Evolutionary conservation across 2,797 vertebrate genomes (phyloP).

Genomic region (Peromyscus attwateri): DNA sequence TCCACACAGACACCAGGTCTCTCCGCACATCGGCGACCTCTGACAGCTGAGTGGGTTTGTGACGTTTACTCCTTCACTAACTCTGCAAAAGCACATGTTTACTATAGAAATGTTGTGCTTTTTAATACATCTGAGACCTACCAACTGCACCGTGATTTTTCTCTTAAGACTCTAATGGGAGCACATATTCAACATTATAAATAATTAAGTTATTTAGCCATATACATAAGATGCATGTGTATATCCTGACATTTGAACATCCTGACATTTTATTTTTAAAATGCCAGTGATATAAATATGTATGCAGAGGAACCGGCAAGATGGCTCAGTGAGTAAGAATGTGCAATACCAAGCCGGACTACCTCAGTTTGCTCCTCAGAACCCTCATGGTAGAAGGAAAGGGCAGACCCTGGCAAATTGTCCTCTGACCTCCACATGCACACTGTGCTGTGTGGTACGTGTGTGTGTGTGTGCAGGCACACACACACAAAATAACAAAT

Average conservation of each 20-base stretch:
- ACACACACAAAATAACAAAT: background rate
- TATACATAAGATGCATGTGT: background rate
- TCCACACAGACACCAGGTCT: rapidly evolving
- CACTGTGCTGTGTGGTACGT: background rate
- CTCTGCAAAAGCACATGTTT: background rate
- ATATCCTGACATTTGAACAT: too few species aligned
- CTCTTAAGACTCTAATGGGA: background rate
- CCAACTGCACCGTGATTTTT: background rate
- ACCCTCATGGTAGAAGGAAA: too few species aligned
- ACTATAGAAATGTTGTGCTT: background rate
- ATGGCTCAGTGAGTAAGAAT: too few species aligned
- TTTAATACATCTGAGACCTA: background rate
- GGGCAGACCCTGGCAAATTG: background rate
- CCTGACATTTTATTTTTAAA: background rate
- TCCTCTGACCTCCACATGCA: background rate
- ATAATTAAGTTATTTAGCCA: background rate
- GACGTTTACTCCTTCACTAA: background rate
- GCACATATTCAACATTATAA: background rate
- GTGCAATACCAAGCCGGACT: background rate
- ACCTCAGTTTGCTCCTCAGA: background rate
- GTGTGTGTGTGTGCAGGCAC: too few species aligned
- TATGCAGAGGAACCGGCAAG: background rate
- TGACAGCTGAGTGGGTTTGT: rapidly evolving
- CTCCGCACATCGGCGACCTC: background rate
- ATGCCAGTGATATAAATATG: background rate